phyloP scores from a whole-genome alignment of 2,113 vertebrate genomes.

The Pelvicachromis taeniatus region DNA sequence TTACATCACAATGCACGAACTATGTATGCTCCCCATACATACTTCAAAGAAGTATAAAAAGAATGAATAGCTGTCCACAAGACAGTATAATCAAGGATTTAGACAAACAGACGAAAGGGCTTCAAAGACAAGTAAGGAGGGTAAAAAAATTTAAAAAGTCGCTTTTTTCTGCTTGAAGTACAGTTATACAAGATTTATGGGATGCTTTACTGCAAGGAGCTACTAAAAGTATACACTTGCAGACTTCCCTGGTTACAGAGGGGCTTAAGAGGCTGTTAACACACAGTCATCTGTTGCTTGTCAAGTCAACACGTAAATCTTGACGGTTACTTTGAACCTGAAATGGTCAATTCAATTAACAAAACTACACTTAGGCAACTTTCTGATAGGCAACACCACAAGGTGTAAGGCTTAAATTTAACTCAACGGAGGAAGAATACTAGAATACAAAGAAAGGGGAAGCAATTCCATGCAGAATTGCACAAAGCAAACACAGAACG shows the following conservation, averaged over 20 bases:
- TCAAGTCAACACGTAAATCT: conserved; percentile 41
- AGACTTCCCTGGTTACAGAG: conserved; percentile 47
- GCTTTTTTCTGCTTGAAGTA: conserved; percentile 29
- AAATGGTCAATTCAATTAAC: conserved; percentile 17
- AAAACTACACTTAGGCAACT: neutral
- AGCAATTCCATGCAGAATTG: neutral
- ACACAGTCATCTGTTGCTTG: conserved; percentile 49
- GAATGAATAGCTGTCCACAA: neutral
- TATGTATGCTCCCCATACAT: neutral
- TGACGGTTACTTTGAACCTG: conserved; percentile 3
- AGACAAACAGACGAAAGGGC: conserved; percentile 48
- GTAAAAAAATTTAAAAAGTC: conserved; percentile 41
- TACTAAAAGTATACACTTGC: conserved; percentile 57
- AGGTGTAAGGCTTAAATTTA: neutral
- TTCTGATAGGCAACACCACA: neutral
- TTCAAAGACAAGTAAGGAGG: conserved; percentile 56
- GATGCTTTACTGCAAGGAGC: conserved; percentile 40
- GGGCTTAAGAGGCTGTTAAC: conserved; percentile 42
- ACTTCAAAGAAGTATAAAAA: neutral
- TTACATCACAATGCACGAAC: neutral
- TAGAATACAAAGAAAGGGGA: neutral
- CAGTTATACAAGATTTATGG: conserved; percentile 53
- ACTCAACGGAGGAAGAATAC: neutral
- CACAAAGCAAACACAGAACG: conserved; percentile 2
- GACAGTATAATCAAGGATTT: neutral